Percentiles rank a stretch among this genome's conserved stretches.
phyloP scores from a whole-genome alignment of 2,797 vertebrate genomes.

The Brachymystax lenok region DNA sequence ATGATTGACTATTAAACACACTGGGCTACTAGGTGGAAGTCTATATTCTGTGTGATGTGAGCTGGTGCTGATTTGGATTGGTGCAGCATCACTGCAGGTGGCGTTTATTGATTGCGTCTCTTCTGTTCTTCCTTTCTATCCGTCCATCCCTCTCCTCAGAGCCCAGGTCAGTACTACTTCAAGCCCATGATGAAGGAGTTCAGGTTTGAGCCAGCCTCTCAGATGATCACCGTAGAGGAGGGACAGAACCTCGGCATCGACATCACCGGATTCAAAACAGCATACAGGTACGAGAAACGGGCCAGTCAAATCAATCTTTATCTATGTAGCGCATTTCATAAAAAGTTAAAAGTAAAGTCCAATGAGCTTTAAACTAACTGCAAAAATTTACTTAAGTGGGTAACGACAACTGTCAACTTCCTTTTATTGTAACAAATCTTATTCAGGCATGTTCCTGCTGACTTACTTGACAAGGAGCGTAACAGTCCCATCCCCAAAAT shows the following conservation, averaged over 20 bases:
- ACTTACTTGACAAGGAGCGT: no score
- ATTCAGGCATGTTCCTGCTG: no score
- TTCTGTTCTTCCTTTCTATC: background rate
- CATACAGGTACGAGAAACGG: conserved; percentile 84
- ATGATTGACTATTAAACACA: no score
- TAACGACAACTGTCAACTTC: no score
- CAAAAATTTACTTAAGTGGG: no score
- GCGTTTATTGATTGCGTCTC: background rate
- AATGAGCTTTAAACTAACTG: no score
- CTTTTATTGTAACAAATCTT: no score
- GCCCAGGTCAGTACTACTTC: conserved; percentile 97
- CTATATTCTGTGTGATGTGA: background rate
- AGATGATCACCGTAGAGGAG: conserved; percentile 97
- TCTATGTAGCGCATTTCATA: background rate
- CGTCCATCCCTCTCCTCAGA: conserved; percentile 71
- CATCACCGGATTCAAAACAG: conserved; percentile 91
- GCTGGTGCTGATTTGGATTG: background rate
- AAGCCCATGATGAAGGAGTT: conserved; percentile 99
- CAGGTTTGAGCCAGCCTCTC: conserved; percentile 93
- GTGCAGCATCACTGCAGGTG: background rate
- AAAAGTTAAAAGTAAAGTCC: background rate
- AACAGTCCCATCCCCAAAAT: background rate
- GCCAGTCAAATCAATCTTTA: background rate
- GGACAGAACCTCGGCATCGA: conserved; percentile 90
- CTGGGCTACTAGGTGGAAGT: no score